Evolutionary conservation across 2,888 invertebrate species (phyloP), one percentile per base, ranked within the genome.

Genomic region (Formica aserva): DNA sequence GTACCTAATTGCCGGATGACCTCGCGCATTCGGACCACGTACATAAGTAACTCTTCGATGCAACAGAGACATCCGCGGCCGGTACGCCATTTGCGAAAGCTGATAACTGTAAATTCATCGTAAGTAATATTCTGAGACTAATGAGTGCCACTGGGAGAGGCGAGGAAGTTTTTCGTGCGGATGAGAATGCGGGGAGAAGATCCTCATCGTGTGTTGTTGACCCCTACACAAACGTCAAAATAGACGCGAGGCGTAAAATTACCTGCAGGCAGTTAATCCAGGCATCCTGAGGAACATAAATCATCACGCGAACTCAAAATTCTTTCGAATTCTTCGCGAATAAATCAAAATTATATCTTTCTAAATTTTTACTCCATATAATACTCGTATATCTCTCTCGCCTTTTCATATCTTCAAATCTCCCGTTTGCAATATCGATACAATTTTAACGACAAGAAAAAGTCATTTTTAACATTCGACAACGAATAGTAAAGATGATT

Each of bases 1-100:
- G 78, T 80, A 22, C 78, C 60, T 80, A 80, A 80, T 80, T 80
- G 78, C 78, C 32, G 72, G 60, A 48, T 80, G 78, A 80, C 60
- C 78, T 80, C 78, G 78, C 78, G 71, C 52, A n/a, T 66, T 66
- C 55, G 15, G 26, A 66, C n/a, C 8, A 9, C n/a, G 55, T 26
- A 41, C 18, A 8, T 29, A 29, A 76, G 67, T n/a, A 18, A 67
- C 15, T 77, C 52, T n/a, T 38, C 78, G 45, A 78, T 71, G 71
- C 71, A 57, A 45, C 69, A 3, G 77, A 71, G 57, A 57, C 55
- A 60, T 71, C 35, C 32, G 29, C 6, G 41, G 57, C 72, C 60
- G 15, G 69, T 69, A 3, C 18, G 18, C 18, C 52, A 26, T 13
- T 55, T 22, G 69, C 69, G 60, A 77, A 82, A 77, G 60, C 66